Percentiles rank a stretch among this genome's conserved stretches.
Conservation (phyloP, 2,797 vertebrate species). For the Centroberyx gerrardi region DNA sequence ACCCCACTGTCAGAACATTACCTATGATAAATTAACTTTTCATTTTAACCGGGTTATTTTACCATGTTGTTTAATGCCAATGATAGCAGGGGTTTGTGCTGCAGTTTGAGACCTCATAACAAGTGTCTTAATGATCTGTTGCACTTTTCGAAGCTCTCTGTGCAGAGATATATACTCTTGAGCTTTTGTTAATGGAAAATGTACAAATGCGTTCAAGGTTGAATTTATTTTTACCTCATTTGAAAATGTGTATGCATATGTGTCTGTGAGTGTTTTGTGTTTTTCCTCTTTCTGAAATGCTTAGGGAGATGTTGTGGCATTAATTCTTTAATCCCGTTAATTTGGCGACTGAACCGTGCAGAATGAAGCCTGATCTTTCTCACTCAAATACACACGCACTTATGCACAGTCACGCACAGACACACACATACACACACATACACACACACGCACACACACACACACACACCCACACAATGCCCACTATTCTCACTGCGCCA, state of each 20-base stretch:
- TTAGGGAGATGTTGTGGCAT: slow-evolving; percentile 6
- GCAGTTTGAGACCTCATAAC: background rate
- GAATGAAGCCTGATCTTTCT: background rate
- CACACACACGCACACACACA: background rate
- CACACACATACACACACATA: background rate
- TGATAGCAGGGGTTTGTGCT: too few species aligned
- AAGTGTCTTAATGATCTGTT: background rate
- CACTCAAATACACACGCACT: slow-evolving; percentile 1
- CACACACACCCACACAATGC: background rate
- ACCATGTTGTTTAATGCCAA: too few species aligned
- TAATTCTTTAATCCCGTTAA: slow-evolving; percentile 41
- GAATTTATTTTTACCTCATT: too few species aligned
- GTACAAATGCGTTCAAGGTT: background rate
- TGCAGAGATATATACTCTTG: background rate
- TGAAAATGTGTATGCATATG: background rate
- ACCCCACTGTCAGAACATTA: slow-evolving; percentile 11
- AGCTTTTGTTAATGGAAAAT: slow-evolving; percentile 1
- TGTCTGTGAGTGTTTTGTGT: background rate
- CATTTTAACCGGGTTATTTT: background rate
- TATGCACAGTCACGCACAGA: background rate
- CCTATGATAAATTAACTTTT: background rate
- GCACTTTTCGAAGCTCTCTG: too few species aligned
- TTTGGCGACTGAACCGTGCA: slow-evolving; percentile 12
- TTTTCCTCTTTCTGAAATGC: background rate
- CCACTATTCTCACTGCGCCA: background rate